Base-by-base conservation (phyloP, 2,888 invertebrate genomes). In the Coleophora flavipennella region DNA sequence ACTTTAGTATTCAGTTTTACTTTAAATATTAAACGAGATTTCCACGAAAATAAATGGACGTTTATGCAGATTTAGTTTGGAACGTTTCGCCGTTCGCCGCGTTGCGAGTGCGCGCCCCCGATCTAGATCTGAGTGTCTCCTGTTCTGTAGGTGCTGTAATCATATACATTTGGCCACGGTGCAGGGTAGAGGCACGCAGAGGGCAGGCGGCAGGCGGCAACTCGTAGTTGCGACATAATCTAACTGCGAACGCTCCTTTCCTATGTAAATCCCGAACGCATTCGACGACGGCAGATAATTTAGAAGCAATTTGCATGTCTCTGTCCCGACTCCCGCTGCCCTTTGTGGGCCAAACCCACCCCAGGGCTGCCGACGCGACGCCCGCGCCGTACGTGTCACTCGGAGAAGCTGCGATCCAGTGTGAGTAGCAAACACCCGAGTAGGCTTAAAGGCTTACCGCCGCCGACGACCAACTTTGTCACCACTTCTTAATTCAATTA, bases 211-310 rank as follows among this genome's bases (percentile, higher is more conserved):
- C 46, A 42, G 42, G 45, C 47, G 55, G 52, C 57, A 49, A 47
- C 58, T 56, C 65, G 73, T 72, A 69, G 70, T 61, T 67, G 51
- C 53, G n/a, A n/a, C n/a, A n/a, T n/a, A n/a, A n/a, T n/a, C 63
- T 71, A 74, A 75, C 76, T 75, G 67, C 71, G 62, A 62, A 61
- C 53, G 62, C 56, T 55, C 76, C 66, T 80, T 81, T 81, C 70
- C 80, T 81, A 81, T 84, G 83, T 78, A 74, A 84, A 84, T 83
- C 67, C 56, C 56, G 48, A 59, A 58, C 60, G 69, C 69, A 73
- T 69, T 66, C 71, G 66, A 66, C 64, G 62, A 66, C 64, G 62
- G 53, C 60, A 64, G 68, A 75, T 78, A 80, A 76, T 79, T 66
- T 64, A 65, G 64, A 51, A 58, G 50, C 64, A 67, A 81, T 83